A percentile compares a stretch with the other conserved stretches of the same genome.
Evolutionary conservation across 2,797 vertebrate genomes (phyloP).

Genomic region (Micrastur ruficollis): DNA sequence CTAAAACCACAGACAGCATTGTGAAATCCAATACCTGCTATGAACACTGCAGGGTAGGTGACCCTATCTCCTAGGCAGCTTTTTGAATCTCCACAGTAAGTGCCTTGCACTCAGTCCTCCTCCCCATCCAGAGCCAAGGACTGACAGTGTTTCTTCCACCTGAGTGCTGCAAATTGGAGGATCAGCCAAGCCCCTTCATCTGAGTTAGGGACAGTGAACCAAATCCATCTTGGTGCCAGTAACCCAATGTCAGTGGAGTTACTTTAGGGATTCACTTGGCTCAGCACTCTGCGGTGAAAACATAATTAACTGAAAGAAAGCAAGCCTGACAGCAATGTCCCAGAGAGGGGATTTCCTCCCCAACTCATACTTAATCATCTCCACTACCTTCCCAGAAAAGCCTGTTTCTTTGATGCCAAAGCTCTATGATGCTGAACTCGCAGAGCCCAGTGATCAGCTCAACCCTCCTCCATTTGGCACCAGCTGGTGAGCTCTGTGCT

Average conservation of each 20-base stretch:
- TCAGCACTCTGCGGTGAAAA: background rate
- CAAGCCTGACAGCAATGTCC: background rate
- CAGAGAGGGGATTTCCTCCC: background rate
- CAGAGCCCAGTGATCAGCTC: background rate
- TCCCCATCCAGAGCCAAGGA: background rate
- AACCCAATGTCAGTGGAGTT: background rate
- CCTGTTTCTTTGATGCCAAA: background rate
- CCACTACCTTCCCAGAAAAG: background rate
- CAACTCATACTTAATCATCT: background rate
- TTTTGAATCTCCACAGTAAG: background rate
- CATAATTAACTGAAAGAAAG: background rate
- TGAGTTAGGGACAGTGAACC: background rate
- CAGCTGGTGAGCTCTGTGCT: background rate
- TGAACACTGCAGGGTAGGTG: rapidly evolving
- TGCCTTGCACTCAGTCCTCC: background rate
- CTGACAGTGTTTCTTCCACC: background rate
- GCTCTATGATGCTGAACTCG: background rate
- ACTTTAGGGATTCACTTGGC: background rate
- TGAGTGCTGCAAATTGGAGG: background rate
- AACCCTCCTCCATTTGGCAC: background rate
- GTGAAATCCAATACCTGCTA: background rate
- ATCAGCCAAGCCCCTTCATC: background rate
- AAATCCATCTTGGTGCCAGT: background rate
- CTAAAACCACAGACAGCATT: background rate
- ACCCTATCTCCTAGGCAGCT: background rate